Evolutionary conservation across 2,888 invertebrate genomes (phyloP), one percentile per base, ranked within the genome.

Genomic region (Chrysodeixis includens): DNA sequence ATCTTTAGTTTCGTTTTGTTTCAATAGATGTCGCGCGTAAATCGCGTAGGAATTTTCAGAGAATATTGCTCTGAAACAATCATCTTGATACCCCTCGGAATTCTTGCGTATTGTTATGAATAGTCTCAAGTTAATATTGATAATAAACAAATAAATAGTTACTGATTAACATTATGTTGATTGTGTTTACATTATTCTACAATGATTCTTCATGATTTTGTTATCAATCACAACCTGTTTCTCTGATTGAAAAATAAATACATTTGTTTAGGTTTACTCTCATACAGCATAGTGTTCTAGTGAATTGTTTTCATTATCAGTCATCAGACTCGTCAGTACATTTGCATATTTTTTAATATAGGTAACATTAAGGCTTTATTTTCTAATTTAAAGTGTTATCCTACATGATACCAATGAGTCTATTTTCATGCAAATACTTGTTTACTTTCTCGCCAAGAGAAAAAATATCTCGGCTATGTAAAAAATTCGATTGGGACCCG

Each of bases 401-500:
- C 0, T n/a, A 40, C 18, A 9, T 20, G 20, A 49, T 40, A 20
- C 6, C 6, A 6, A 26, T 10, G 9, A 26, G 6, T 60, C 57
- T 64, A 71, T 66, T 62, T 75, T 46, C 18, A 71, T 40, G 51
- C 54, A 62, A 30, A 40, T 1, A 56, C 55, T 54, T 66, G 58
- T 71, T 74, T 76, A 71, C 73, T 56, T 44, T 49, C 46, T 20
- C 56, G 49, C 35, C 12, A 56, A 30, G 22, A 53, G 66, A 73
- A 75, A 26, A 59, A 76, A 60, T 44, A 62, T 74, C 30, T 60
- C 32, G 53, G 60, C 57, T 76, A 83, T 83, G 62, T 78, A 67
- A 73, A 80, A 79, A 74, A 84, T 81, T 77, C 69, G 71, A 71
- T 79, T 76, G 76, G 71, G 68, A 70, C 62, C 67, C 55, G 54